phyloP scores from a whole-genome alignment of 2,888 invertebrate species.

The Spisula subtruncata region DNA sequence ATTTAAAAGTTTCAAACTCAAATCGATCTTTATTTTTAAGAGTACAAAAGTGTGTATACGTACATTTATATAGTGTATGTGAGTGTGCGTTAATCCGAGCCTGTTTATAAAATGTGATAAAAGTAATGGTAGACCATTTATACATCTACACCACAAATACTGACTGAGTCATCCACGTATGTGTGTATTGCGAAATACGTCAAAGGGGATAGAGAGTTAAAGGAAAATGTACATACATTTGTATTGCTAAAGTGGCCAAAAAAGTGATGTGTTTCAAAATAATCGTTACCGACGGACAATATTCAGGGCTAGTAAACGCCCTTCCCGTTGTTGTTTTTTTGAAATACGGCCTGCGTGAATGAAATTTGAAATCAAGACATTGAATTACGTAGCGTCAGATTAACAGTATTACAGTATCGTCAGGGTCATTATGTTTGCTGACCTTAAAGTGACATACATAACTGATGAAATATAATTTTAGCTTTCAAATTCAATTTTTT shows the following conservation, averaged over 20 bases:
- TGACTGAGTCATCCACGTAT: background rate
- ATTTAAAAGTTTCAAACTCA: no score
- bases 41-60: conserved; percentile 8
- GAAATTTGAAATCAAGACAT: background rate
- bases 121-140: background rate
- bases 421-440: background rate
- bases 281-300: background rate
- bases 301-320: background rate
- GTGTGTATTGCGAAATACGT: background rate
- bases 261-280: background rate
- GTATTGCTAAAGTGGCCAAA: no score
- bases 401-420: background rate
- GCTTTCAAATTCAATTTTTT: background rate
- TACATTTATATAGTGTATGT: conserved; percentile 7
- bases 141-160: background rate
- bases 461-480: background rate
- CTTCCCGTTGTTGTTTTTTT: background rate
- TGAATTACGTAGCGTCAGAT: background rate
- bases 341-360: no score
- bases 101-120: background rate
- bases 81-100: background rate
- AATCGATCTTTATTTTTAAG: background rate
- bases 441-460: background rate
- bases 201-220: background rate
- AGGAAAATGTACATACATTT: background rate